These are phyloP conservation scores for Montipora efflorescens DNA, from an alignment of 64 coral and sea anemone genomes.

Conservation along the genomic window DNA sequence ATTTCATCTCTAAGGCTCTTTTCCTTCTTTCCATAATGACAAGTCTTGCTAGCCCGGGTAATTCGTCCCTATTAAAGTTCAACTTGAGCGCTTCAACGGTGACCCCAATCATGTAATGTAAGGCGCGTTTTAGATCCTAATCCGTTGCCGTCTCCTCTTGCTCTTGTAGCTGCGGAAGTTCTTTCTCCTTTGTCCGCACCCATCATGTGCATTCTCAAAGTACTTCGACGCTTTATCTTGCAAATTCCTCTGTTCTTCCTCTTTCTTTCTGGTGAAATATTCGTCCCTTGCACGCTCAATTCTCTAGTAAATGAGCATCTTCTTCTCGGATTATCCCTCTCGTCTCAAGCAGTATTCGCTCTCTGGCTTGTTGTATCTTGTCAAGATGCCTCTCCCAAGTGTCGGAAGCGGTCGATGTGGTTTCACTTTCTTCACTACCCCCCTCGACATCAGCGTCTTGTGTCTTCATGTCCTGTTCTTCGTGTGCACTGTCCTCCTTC, in stretches of 20 bases:
- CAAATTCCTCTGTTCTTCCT: neutral
- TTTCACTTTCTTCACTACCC: neutral
- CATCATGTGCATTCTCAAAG: neutral
- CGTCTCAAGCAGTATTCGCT: neutral
- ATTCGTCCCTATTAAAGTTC: neutral
- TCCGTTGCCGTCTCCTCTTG: neutral
- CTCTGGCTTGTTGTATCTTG: neutral
- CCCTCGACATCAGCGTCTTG: neutral
- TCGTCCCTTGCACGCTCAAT: neutral
- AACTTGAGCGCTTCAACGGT: slow-evolving; percentile 1
- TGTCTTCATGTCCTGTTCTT: neutral
- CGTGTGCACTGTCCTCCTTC: neutral
- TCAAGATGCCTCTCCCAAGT: neutral
- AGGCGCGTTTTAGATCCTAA: neutral
- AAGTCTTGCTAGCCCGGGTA: neutral
- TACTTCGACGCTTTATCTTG: neutral
- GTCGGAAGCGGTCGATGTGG: neutral
- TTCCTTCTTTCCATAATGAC: neutral
- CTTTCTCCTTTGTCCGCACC: neutral
- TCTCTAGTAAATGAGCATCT: neutral
- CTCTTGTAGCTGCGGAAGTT: neutral
- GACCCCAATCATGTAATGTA: neutral
- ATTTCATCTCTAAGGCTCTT: neutral
- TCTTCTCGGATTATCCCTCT: neutral
- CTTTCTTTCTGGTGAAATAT: neutral